Evolutionary conservation across 2,797 vertebrate genomes (phyloP).

Genomic region (Oreochromis mossambicus): DNA sequence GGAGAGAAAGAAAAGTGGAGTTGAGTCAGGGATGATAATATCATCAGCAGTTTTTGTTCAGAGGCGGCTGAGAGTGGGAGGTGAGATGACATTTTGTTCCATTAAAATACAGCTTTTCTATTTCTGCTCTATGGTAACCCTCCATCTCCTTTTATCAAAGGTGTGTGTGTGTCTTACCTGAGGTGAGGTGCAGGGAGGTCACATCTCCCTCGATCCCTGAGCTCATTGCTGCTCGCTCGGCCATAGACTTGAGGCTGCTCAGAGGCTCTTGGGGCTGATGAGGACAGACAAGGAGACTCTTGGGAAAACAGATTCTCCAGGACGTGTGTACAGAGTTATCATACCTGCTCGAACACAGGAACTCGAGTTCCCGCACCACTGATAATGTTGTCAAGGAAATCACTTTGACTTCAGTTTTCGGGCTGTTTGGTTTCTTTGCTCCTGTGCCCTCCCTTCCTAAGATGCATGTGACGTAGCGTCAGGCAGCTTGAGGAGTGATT

Average conservation of each 20-base stretch:
- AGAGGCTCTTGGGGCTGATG: constrained; percentile 81
- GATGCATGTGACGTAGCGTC: background rate
- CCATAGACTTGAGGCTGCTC: constrained; percentile 88
- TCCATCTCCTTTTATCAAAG: background rate
- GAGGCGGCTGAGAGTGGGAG: constrained; percentile 46
- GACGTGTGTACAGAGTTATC: background rate
- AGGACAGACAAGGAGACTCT: constrained; percentile 33
- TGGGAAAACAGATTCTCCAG: constrained; percentile 7
- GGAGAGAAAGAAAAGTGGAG: constrained; percentile 3
- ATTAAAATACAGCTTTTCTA: constrained; percentile 40
- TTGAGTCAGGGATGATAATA: constrained; percentile 40
- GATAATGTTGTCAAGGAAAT: background rate
- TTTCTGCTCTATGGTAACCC: constrained; percentile 22
- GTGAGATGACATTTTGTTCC: constrained; percentile 51
- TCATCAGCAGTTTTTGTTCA: constrained; percentile 39
- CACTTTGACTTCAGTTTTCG: background rate
- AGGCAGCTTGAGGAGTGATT: background rate
- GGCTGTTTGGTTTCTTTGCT: background rate
- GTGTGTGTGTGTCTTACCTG: constrained; percentile 68
- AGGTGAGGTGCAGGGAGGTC: constrained; percentile 80
- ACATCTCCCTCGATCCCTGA: constrained; percentile 87
- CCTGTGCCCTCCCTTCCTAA: background rate
- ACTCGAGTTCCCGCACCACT: background rate
- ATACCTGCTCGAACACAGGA: background rate
- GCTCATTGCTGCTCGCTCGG: constrained; percentile 84